These are phyloP conservation scores for Cecropterus lyciades DNA, from an alignment of 1,140 invertebrate species.

Conservation along the genomic window DNA sequence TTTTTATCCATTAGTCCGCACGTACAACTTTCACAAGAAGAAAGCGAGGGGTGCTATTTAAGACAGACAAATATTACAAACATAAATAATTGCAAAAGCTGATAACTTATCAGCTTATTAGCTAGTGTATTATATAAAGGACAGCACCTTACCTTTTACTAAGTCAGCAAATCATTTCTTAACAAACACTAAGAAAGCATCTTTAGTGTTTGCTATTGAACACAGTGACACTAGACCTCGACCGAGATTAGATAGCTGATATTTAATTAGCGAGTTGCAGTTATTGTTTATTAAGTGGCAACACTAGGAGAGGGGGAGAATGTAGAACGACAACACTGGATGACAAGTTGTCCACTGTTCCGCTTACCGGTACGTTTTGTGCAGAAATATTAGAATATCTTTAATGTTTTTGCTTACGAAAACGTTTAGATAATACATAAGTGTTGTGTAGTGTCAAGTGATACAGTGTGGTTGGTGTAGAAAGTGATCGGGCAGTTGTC, in stretches of 20 bases:
- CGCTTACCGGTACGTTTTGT: slow-evolving; percentile 57
- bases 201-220: neutral
- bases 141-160: too few species aligned
- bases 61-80: too few species aligned
- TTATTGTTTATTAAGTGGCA: slow-evolving; percentile 44
- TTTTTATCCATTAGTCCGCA: too few species aligned
- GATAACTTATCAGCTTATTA: too few species aligned
- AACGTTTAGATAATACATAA: slow-evolving; percentile 45
- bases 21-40: too few species aligned
- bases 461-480: slow-evolving; percentile 43
- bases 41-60: too few species aligned
- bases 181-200: neutral
- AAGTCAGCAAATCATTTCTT: too few species aligned
- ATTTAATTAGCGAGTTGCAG: slow-evolving; percentile 7
- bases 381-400: slow-evolving; percentile 58
- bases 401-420: slow-evolving; percentile 47
- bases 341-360: slow-evolving; percentile 59
- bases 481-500: slow-evolving; percentile 42
- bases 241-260: slow-evolving; percentile 2
- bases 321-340: slow-evolving; percentile 54
- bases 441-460: slow-evolving; percentile 33
- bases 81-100: too few species aligned
- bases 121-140: too few species aligned
- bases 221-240: slow-evolving; percentile 10
- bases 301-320: slow-evolving; percentile 57